A percentile compares a stretch with the other conserved stretches of the same genome.
phyloP scores from a whole-genome alignment of 2,888 invertebrate species.

The Caenorhabditis sulstoni region DNA sequence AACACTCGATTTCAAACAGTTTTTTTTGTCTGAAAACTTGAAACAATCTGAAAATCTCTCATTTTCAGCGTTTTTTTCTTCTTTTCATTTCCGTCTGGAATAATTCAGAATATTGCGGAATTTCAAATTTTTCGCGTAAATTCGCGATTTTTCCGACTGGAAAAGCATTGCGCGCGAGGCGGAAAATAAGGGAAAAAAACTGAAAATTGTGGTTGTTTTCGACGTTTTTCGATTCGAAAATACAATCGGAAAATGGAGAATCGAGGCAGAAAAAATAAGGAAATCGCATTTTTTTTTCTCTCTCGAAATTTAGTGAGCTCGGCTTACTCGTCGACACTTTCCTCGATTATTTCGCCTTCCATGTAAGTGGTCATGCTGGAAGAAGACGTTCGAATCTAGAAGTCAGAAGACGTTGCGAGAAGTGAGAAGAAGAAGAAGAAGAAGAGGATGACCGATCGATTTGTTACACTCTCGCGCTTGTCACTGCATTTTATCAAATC shows the following conservation, averaged over 20 bases:
- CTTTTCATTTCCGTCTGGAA: neutral
- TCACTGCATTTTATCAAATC: constrained; percentile 38
- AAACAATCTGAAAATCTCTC: too few species aligned
- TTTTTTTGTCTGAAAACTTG: too few species aligned
- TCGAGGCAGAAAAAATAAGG: constrained; percentile 6
- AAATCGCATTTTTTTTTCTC: constrained; percentile 1
- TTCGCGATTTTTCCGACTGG: too few species aligned
- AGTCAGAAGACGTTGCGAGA: neutral
- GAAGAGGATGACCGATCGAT: constrained; percentile 19
- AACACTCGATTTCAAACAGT: too few species aligned
- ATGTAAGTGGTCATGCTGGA: constrained; percentile 21
- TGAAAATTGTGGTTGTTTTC: constrained; percentile 5
- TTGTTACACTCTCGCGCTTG: constrained; percentile 42
- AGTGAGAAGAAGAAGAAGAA: constrained; percentile 11
- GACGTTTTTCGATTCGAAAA: neutral
- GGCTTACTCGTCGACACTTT: constrained; percentile 24
- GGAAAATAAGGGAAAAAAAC: neutral
- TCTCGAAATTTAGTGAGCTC: constrained; percentile 10
- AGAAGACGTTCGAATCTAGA: constrained; percentile 12
- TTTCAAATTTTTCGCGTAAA: neutral
- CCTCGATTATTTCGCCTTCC: constrained; percentile 41
- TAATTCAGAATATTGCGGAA: constrained; percentile 6
- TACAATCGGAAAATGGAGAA: neutral
- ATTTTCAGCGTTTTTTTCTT: too few species aligned
- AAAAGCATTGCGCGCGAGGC: too few species aligned